These are phyloP conservation scores for Pheosia tremula DNA, from an alignment of 2,888 invertebrate genomes.

Conservation along the genomic window DNA sequence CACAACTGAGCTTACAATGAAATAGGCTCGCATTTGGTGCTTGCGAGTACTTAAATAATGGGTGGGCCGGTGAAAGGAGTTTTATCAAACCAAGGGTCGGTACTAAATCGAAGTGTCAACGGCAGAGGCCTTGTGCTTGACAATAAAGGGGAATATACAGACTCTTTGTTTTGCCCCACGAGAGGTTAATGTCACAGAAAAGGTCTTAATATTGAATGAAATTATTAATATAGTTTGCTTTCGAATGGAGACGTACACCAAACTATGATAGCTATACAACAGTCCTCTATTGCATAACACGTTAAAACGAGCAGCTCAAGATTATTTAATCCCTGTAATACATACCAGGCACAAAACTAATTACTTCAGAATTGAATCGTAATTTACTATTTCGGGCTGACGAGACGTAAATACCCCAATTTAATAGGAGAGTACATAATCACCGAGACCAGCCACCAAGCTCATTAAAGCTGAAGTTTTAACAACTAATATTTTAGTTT, in stretches of 20 bases:
- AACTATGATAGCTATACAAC: too few species aligned
- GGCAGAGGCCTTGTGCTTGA: constrained; percentile 70
- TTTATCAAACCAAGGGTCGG: constrained; percentile 76
- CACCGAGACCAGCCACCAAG: neutral
- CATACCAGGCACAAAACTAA: neutral
- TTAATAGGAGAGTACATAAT: neutral
- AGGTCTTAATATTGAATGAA: constrained; percentile 9
- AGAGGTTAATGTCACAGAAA: constrained; percentile 31
- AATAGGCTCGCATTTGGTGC: constrained; percentile 39
- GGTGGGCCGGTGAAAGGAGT: constrained; percentile 65
- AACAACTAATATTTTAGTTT: constrained; percentile 11
- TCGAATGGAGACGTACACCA: too few species aligned
- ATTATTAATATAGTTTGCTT: neutral
- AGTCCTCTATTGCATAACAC: too few species aligned
- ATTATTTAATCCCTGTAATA: neutral
- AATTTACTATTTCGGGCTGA: constrained; percentile 1
- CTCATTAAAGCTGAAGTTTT: neutral
- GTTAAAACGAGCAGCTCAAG: neutral
- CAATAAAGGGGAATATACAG: constrained; percentile 69
- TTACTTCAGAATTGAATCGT: neutral
- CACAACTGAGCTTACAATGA: constrained; percentile 32
- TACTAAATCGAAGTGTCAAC: constrained; percentile 80
- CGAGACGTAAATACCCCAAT: constrained; percentile 1
- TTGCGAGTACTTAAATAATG: constrained; percentile 61
- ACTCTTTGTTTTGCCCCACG: constrained; percentile 63